phyloP scores from a whole-genome alignment of 2,113 vertebrate species.

The Sinocyclocheilus grahami region DNA sequence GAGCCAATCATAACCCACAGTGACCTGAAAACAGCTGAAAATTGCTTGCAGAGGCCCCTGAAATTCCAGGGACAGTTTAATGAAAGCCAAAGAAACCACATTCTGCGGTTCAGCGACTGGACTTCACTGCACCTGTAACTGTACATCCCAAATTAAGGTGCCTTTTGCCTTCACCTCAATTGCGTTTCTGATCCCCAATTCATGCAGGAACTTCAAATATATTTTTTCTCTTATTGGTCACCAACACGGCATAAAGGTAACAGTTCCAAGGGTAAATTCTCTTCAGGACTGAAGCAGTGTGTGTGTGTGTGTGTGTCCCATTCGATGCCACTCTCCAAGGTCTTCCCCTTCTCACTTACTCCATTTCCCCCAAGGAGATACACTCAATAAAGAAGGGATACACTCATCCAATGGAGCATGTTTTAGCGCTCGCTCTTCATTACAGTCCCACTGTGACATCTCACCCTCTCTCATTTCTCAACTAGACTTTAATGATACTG shows the following conservation, averaged over 20 bases:
- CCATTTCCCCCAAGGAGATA: constrained; percentile 57
- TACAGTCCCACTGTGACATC: constrained; percentile 57
- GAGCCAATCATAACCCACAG: not conserved
- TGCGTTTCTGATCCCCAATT: not conserved
- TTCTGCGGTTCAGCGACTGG: not conserved
- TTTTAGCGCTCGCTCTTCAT: constrained; percentile 58
- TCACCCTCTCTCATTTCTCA: constrained; percentile 40
- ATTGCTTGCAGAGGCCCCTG: not conserved
- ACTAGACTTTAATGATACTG: not conserved
- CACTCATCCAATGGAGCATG: constrained; percentile 54
- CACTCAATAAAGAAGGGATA: constrained; percentile 47
- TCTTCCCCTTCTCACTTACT: constrained; percentile 47
- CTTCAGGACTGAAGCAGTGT: not conserved
- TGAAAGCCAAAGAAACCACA: not conserved
- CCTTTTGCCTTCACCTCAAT: not conserved
- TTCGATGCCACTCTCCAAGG: constrained; percentile 27
- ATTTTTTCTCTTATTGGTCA: not conserved
- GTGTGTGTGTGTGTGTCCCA: not conserved
- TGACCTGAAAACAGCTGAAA: constrained; percentile 15
- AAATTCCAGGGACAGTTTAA: not conserved
- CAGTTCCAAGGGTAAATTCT: not conserved
- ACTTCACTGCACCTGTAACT: not conserved
- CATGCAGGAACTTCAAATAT: not conserved
- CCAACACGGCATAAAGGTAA: not conserved
- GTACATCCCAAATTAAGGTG: not conserved